Evolutionary conservation across 2,113 vertebrate species (phyloP), one percentile per base, ranked within the genome.

Genomic region (Paracanthobrama guichenoti): DNA sequence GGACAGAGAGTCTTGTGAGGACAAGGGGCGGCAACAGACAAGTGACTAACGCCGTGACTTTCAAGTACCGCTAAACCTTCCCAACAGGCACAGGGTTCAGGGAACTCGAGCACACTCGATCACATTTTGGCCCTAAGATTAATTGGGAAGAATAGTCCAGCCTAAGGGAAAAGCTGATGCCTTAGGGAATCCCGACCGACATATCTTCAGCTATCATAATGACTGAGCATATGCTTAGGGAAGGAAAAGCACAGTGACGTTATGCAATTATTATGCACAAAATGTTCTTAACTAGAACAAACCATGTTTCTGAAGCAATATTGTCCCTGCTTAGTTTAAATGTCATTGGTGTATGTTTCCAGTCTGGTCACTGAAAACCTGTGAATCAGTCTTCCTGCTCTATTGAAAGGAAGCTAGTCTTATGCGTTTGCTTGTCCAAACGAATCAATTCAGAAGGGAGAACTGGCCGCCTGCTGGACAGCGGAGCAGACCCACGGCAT

Each of bases 131-230:
- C 44, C 3, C 60, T 4, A 14, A 44, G 77, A 67, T n/a, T 71
- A 87, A 81, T 13, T 48, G 39, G n/a, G 78, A 62, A 16, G 55
- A 16, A 31, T 39, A 66, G 59, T 48, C 42, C 6, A 8, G 66
- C 76, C 13, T 50, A 31, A 31, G 42, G 60, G 42, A 48, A 28
- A 48, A 18, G 48, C 44, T 28, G 18, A 44, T n/a, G 16, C 16
- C 80, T 16, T 24, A 77, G 71, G 72, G 62, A 81, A 50, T 39
- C 48, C 82, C 35, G 39, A 60, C 82, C 35, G 39, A 60, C 62
- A 46, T 7, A 42, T 57, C 71, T 53, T 62, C 53, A 66, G 60
- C 60, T 66, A 10, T 66, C 10, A 22, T 46, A 50, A 67, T 46
- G 9, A 46, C 16, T 46, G 35, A 64, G 39, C 60, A 64, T 81